A percentile compares a stretch with the other conserved stretches of the same genome.
Evolutionary conservation across 2,888 invertebrate genomes (phyloP).

Genomic region (Drepana falcataria): DNA sequence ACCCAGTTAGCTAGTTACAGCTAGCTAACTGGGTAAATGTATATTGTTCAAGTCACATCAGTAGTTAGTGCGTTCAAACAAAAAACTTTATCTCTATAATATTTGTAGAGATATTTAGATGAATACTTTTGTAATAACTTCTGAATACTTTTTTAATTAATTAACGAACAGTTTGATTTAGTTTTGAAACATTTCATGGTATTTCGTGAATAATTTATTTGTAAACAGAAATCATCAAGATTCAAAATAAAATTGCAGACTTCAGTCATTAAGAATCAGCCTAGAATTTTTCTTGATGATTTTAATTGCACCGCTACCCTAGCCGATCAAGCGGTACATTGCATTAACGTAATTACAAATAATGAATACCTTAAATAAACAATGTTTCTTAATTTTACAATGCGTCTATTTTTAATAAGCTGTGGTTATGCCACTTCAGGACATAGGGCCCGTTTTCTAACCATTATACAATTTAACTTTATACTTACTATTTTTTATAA

Average conservation of each 20-base stretch:
- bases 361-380: background rate
- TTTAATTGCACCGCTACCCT: background rate
- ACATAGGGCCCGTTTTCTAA: no score
- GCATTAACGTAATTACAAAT: background rate
- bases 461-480: no score
- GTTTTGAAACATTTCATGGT: background rate
- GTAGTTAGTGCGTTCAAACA: no score
- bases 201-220: background rate
- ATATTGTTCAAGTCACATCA: no score
- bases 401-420: no score
- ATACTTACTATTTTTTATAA: no score
- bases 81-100: no score
- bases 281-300: background rate
- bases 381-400: background rate
- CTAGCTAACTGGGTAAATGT: no score
- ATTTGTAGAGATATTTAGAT: no score
- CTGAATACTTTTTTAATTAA: background rate
- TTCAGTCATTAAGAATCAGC: background rate
- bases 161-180: background rate
- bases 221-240: constrained; percentile 3
- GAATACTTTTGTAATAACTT: background rate
- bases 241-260: constrained; percentile 5
- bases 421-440: no score
- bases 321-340: background rate
- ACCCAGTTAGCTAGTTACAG: no score